Base-by-base conservation (phyloP, 2,888 invertebrate genomes). In the Nudaria mundana region DNA sequence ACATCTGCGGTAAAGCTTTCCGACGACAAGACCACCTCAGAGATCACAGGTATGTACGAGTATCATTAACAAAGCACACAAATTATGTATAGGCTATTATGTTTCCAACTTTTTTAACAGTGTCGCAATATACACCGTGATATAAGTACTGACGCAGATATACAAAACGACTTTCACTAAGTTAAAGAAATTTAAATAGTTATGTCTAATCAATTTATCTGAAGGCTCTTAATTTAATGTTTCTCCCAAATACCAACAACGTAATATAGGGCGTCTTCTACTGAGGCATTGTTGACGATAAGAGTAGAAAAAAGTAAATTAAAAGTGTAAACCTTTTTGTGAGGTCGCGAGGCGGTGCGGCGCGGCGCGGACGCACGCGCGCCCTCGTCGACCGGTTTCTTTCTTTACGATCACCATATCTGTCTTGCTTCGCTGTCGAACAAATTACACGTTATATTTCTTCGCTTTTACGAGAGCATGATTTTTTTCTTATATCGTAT, bases 1-100 rank as follows among this genome's bases (percentile, higher is more conserved):
- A 98, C 79, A 96, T 98, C 58, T 98, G 98, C 81, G 96, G 96
- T 52, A 98, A 98, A 81, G 97, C 97, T 12, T 98, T 98, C 90
- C 92, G 98, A 49, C 91, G 98, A 63, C 98, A 98, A 87, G 98
- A 98, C 84, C 96, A 97, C 81, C 91, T 97, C 47, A 92, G 96
- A 82, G 96, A 96, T 75, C 96, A 97, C 89, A 95, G 96, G 94
- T 95, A 82, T 81, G 79, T 57, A 44, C n/a, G n/a, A n/a, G n/a
- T n/a, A n/a, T 39, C 34, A 39, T 29, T 26, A 47, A 41, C 48
- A 43, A 26, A 44, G 30, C 33, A 34, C 39, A 37, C 38, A 37
- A 41, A 18, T 39, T 41, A 30, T 56, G 44, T 37, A 10, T 37
- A 37, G n/a, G n/a, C 40, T 59, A 56, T 47, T 46, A 52, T 26